Evolutionary conservation across 2,113 vertebrate genomes (phyloP).

Genomic region (Passer domesticus): DNA sequence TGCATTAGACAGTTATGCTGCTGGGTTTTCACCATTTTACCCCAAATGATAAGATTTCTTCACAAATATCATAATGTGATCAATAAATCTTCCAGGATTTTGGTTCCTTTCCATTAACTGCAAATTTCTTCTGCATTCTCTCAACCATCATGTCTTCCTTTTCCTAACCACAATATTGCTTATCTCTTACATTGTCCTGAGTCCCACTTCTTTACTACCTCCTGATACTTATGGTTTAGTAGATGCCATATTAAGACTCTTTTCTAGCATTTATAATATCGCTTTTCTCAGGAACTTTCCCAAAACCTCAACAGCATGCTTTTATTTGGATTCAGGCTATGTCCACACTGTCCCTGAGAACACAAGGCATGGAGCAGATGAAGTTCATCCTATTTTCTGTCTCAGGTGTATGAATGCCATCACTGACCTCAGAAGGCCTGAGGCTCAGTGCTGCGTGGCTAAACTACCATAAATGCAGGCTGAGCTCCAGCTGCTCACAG

Average conservation of each 20-base stretch:
- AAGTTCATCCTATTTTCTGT: background rate
- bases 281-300: background rate
- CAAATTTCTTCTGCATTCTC: background rate
- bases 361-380: background rate
- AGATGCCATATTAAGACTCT: background rate
- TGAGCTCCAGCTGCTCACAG: background rate
- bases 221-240: accelerated
- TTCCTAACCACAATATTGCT: background rate
- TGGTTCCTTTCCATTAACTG: background rate
- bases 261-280: background rate
- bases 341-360: background rate
- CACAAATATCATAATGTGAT: background rate
- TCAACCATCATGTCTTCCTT: background rate
- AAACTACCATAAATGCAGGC: background rate
- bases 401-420: background rate
- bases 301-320: background rate
- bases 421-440: background rate
- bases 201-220: background rate
- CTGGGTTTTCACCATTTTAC: background rate
- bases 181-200: background rate
- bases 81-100: background rate
- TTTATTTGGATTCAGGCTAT: background rate
- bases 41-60: background rate
- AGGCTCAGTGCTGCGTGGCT: background rate
- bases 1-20: background rate